Conservation (phyloP, 2,113 vertebrate genomes). For the Pseudorectes ferrugineus region DNA sequence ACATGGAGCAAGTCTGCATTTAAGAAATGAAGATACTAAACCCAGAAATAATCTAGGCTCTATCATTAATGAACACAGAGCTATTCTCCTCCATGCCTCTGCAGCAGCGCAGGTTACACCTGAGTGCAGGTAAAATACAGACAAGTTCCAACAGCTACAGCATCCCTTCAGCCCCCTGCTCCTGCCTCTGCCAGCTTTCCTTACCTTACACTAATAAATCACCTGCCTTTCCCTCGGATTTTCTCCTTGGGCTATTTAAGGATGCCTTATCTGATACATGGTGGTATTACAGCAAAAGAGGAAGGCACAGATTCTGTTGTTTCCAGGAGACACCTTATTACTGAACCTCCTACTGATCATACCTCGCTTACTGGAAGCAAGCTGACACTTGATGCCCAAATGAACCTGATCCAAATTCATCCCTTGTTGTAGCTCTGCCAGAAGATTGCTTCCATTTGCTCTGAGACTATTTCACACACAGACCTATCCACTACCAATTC, state of each 20-base stretch:
- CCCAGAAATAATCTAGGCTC: not conserved
- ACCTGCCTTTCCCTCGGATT: not conserved
- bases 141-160: not conserved
- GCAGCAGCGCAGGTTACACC: not conserved
- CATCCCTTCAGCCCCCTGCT: not conserved
- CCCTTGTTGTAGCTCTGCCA: not conserved
- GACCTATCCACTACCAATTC: not conserved
- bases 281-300: not conserved
- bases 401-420: not conserved
- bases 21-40: not conserved
- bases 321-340: slow-evolving; percentile 16
- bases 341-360: not conserved
- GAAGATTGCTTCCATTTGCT: not conserved
- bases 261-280: not conserved
- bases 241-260: not conserved
- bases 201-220: not conserved
- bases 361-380: not conserved
- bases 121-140: not conserved
- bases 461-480: not conserved
- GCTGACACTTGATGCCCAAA: not conserved
- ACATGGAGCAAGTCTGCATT: not conserved
- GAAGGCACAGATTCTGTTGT: not conserved
- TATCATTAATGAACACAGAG: not conserved
- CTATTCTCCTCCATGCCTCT: not conserved
- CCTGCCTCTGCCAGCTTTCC: not conserved